phyloP scores from a whole-genome alignment of 2,797 vertebrate genomes.

The Decapterus maruadsi region DNA sequence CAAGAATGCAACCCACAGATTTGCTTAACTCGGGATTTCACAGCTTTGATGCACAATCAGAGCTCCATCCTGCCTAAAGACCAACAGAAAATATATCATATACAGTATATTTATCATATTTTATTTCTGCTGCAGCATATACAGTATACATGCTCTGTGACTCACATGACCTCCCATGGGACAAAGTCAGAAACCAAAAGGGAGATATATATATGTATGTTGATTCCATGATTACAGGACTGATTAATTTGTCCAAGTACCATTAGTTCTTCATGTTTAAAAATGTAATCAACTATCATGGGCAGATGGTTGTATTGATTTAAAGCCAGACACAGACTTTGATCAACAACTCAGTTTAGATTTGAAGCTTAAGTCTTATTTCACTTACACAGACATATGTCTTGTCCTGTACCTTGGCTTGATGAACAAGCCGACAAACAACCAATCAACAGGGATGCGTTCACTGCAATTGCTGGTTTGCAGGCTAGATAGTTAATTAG shows the following conservation, averaged over 20 bases:
- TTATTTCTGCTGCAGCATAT: neutral
- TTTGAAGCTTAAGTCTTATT: neutral
- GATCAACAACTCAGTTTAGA: neutral
- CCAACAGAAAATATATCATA: neutral
- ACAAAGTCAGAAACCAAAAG: constrained; percentile 2
- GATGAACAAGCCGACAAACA: neutral
- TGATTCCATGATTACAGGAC: too few relatives aligned
- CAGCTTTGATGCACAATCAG: constrained; percentile 40
- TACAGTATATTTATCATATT: neutral
- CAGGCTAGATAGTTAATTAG: neutral
- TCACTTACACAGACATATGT: too few relatives aligned
- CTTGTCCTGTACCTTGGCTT: neutral
- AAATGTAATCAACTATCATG: neutral
- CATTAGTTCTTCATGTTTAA: neutral
- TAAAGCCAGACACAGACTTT: neutral
- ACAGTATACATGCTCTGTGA: neutral
- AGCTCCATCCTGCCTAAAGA: constrained; percentile 12
- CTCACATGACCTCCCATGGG: constrained; percentile 1
- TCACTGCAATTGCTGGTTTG: neutral
- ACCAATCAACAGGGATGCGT: neutral
- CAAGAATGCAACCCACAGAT: constrained; percentile 22
- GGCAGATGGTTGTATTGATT: neutral
- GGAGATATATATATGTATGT: neutral
- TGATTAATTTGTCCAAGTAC: neutral
- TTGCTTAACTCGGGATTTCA: constrained; percentile 22